Evolutionary conservation across 1,140 invertebrate genomes (phyloP), one percentile per base, ranked within the genome.

Genomic region (Drosophila bipectinata): DNA sequence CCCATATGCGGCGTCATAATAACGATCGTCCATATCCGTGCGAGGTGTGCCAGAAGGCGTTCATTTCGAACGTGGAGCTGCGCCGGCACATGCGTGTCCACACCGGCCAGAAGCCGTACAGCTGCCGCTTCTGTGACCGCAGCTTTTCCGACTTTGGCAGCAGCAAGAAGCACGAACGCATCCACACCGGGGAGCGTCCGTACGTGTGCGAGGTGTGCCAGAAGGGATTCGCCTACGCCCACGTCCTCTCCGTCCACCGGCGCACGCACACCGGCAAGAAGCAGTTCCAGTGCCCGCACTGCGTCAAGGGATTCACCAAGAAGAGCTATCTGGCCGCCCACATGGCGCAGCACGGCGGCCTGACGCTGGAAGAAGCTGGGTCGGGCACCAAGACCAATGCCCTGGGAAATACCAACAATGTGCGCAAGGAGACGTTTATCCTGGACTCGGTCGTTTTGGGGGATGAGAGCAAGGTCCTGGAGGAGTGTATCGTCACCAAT

Each of bases 111-210:
- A 92, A 92, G 73, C 95, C 96, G 0, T 96, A 96, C 91, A 93
- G 94, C 77, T 96, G 96, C 71, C 92, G 94, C 41, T 92, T 95
- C 26, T 96, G 96, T 83, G 93, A 95, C 53, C 92, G 95, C 9
- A 91, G 94, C 8, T 96, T 96, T 90, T 95, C 95, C 0, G 94
- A 94, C 77, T 94, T 93, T 75, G 94, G 94, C 30, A 93, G 92
- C 61, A 91, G 93, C 45, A 93, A 93, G 79, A 94, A 94, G 67
- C 93, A 94, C 64, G 93, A 94, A 69, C 92, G 96, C 9, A 96
- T 95, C 10, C 96, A 98, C 89, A 97, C 95, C 2, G 97, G 97
- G 0, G 96, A 96, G 74, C 91, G 95, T 3, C 95, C 95, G 0
- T 96, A 95, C 63, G 93, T 94, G 49, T 96, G 95, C 60, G 93